A percentile compares a stretch with the other conserved stretches of the same genome.
Evolutionary conservation across 2,888 invertebrate species (phyloP).

Genomic region (Epsilonema sp.): DNA sequence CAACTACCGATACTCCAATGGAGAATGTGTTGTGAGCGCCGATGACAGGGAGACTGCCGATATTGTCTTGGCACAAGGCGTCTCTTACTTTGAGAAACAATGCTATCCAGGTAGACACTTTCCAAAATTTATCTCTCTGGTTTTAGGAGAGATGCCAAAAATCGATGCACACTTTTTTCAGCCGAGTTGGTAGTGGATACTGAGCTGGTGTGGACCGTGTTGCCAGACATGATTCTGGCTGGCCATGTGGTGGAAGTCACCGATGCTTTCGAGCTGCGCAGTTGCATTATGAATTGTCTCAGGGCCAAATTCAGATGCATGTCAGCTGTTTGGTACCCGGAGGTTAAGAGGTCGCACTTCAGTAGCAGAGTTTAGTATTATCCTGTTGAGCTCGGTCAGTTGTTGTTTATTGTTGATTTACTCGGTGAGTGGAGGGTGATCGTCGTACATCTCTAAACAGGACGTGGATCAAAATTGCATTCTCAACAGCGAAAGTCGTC

Average conservation of each 20-base stretch:
- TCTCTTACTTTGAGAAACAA: no score
- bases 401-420: not conserved
- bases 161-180: no score
- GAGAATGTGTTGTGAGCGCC: no score
- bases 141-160: no score
- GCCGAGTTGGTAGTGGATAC: no score
- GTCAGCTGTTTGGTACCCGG: conserved; percentile 16
- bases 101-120: no score
- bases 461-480: not conserved
- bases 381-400: conserved; percentile 7
- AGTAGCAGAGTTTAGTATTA: no score
- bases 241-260: conserved; percentile 16
- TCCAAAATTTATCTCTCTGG: no score
- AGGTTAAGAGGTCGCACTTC: no score
- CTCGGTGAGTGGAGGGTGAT: not conserved
- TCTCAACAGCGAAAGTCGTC: not conserved
- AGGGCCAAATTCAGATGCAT: conserved; percentile 13
- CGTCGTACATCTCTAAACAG: not conserved
- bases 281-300: conserved; percentile 13
- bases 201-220: not conserved
- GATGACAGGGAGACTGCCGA: no score
- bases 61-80: no score
- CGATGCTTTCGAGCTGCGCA: conserved; percentile 12
- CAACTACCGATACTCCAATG: no score
- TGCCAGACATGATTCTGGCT: conserved; percentile 12